Percentiles rank a stretch among this genome's conserved stretches.
These are phyloP conservation scores for Galeopterus variegatus DNA, from an alignment of 2,113 vertebrate species.

Conservation along the genomic window DNA sequence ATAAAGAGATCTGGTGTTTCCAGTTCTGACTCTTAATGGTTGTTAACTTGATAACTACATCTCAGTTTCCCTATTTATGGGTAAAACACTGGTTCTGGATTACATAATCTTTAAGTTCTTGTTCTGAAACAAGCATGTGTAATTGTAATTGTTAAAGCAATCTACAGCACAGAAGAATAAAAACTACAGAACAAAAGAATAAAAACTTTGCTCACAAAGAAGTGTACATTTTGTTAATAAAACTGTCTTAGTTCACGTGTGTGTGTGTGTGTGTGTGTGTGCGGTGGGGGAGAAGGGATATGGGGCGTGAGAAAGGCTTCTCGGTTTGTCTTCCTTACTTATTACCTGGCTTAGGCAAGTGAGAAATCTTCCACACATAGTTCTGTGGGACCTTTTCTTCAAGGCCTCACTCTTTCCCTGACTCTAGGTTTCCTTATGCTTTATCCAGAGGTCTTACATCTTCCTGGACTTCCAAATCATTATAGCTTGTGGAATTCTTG, in stretches of 20 bases:
- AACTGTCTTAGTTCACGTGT: background rate
- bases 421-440: background rate
- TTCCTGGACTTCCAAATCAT: conserved; percentile 19
- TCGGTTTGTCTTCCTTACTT: background rate
- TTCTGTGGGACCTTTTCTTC: background rate
- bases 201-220: background rate
- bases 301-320: background rate
- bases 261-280: background rate
- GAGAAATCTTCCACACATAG: background rate
- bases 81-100: background rate
- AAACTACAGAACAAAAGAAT: background rate
- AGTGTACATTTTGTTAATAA: background rate
- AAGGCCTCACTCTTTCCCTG: background rate
- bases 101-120: background rate
- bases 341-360: background rate
- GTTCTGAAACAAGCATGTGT: background rate
- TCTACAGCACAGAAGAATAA: background rate
- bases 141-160: background rate
- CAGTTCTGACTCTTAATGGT: background rate
- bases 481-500: background rate
- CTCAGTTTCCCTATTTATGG: background rate
- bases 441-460: background rate
- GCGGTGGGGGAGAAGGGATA: background rate
- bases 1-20: background rate
- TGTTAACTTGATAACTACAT: background rate